A percentile compares a stretch with the other conserved stretches of the same genome.
These are phyloP conservation scores for Atractosteus spatula DNA, from an alignment of 2,113 vertebrate species.

Conservation along the genomic window DNA sequence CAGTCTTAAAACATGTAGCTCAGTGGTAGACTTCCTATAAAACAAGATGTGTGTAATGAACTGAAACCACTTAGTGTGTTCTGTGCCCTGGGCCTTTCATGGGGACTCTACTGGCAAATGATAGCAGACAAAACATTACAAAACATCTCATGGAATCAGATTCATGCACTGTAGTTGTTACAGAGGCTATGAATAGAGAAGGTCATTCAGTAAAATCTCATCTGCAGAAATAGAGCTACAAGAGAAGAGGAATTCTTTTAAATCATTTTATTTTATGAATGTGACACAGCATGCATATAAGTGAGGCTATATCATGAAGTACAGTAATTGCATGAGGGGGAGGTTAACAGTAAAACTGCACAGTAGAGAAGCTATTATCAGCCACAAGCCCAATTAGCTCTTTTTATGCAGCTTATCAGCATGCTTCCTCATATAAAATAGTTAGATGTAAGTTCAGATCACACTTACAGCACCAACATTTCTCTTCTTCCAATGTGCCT, in stretches of 20 bases:
- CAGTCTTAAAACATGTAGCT: no score
- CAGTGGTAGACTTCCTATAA: background rate
- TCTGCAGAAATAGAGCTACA: background rate
- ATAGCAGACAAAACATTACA: background rate
- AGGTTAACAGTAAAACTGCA: background rate
- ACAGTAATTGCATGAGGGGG: background rate
- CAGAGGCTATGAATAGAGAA: background rate
- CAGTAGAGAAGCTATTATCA: background rate
- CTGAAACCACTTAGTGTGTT: background rate
- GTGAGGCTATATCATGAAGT: background rate
- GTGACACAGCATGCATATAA: constrained; percentile 4
- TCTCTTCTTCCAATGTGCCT: background rate
- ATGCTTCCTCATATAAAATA: background rate
- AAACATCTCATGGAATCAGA: background rate
- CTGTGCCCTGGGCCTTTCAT: background rate
- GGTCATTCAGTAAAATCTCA: no score
- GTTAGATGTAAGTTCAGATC: background rate
- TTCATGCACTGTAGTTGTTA: background rate
- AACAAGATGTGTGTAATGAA: constrained; percentile 3
- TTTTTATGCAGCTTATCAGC: background rate
- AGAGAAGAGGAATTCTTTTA: background rate
- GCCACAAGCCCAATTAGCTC: constrained; percentile 12
- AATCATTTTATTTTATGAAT: background rate
- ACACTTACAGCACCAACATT: background rate
- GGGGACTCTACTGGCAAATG: background rate